These are phyloP conservation scores for Axinella damicornis DNA, from an alignment of 37 sponge, comb jelly and placozoan genomes.

Conservation along the genomic window DNA sequence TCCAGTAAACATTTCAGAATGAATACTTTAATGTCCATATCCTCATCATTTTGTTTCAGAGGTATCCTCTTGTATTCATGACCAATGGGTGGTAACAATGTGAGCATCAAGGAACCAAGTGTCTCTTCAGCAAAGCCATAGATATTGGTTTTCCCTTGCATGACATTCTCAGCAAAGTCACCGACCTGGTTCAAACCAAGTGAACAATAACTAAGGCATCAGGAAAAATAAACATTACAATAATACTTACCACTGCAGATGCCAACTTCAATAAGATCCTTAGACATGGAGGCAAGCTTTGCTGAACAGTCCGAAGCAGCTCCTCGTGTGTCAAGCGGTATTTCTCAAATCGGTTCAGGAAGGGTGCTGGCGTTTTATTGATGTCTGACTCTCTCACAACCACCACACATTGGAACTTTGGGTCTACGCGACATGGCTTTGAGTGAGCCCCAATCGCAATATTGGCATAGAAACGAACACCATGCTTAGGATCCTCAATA, in stretches of 20 bases:
- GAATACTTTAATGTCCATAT: neutral
- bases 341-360: constrained; percentile 77
- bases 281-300: constrained; percentile 16
- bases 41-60: neutral
- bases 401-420: constrained; percentile 66
- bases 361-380: constrained; percentile 57
- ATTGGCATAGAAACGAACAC: constrained; percentile 53
- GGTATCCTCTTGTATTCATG: neutral
- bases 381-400: constrained; percentile 55
- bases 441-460: constrained; percentile 65
- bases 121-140: constrained; percentile 53
- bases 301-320: constrained; percentile 32
- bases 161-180: neutral
- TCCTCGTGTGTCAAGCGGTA: constrained; percentile 51
- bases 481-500: constrained; percentile 29
- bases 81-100: constrained; percentile 41
- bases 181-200: neutral
- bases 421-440: constrained; percentile 61
- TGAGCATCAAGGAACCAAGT: constrained; percentile 61
- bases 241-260: constrained; percentile 3
- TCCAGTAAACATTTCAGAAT: neutral
- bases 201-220: neutral
- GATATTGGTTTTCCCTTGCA: neutral
- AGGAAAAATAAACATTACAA: too few species aligned
- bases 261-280: neutral